Evolutionary conservation across 2,888 invertebrate species (phyloP), one percentile per base, ranked within the genome.

Genomic region (Drosophila tanythrix): DNA sequence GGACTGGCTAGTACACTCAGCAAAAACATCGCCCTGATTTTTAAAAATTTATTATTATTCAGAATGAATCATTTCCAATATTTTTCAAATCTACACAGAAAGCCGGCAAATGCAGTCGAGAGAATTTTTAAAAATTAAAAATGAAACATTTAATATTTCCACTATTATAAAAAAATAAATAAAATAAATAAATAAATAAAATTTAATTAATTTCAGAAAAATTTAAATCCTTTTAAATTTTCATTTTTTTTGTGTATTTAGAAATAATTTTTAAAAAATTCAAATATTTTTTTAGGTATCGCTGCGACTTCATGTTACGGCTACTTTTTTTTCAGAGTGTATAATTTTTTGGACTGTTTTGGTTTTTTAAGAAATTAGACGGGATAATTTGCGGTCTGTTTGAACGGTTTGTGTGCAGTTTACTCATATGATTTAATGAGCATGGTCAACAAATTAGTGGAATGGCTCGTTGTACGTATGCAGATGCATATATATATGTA

Each of bases 311-410:
- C 1, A 40, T 11, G 21, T 21, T 21, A 21, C 43, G 0, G 1
- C 33, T 11, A 33, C 1, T 21, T 53, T 53, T 53, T 33, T 21
- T 35, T 35, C 40, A 7, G 4, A 46, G 25, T 15, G 25, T 4
- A 25, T 0, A 15, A 15, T 8, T 25, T 15, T 46, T 3, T 46
- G 7, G 13, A 21, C 7, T 21, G 50, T 58, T 43, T 74, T 74
- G 6, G 15, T 70, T 74, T 56, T 38, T 11, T 2, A 38, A 11
- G 11, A 66, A 81, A 79, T 75, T 79, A 10, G 70, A 70, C 58
- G 55, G 53, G 61, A 76, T 82, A 79, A 79, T 82, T 83, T 84
- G 80, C 68, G 87, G 83, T 79, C 70, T 68, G 72, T 80, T 82
- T 84, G 78, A 43, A 69, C 43, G 67, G 60, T 55, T 62, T 74